A percentile compares a stretch with the other conserved stretches of the same genome.
phyloP scores from a whole-genome alignment of 1,140 invertebrate genomes.

The Drosophila micromelanica region DNA sequence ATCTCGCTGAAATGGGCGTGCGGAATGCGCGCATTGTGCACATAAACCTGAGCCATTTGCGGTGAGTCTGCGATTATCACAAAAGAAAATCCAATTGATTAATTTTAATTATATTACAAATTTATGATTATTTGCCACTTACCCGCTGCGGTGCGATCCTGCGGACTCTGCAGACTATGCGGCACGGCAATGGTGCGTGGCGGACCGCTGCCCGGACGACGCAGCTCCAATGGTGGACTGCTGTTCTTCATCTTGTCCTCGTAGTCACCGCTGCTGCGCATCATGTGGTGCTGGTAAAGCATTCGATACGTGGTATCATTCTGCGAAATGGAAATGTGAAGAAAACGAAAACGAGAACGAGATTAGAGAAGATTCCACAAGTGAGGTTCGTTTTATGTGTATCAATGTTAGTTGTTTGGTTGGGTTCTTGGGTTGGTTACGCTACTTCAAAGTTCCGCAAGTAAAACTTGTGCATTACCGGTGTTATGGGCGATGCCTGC shows the following conservation, averaged over 20 bases:
- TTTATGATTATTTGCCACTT: background rate
- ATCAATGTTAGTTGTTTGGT: background rate
- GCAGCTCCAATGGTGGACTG: slow-evolving; percentile 90
- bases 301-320: slow-evolving; percentile 86
- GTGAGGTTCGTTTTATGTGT: no score
- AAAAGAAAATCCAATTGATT: background rate
- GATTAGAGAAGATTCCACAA: background rate
- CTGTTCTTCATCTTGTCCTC: slow-evolving; percentile 85
- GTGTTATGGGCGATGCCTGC: slow-evolving; percentile 90
- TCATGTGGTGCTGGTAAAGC: slow-evolving; percentile 90
- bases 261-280: slow-evolving; percentile 85
- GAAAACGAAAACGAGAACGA: background rate
- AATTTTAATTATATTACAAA: no score
- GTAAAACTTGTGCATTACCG: slow-evolving; percentile 87
- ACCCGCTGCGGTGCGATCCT: slow-evolving; percentile 91
- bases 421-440: slow-evolving; percentile 55
- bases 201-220: slow-evolving; percentile 85
- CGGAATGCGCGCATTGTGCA: slow-evolving; percentile 85
- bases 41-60: slow-evolving; percentile 89
- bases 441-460: slow-evolving; percentile 73
- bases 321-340: slow-evolving; percentile 82
- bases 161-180: slow-evolving; percentile 88
- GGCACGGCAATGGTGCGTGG: slow-evolving; percentile 84
- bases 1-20: slow-evolving; percentile 81
- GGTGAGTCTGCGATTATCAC: slow-evolving; percentile 86